These are phyloP conservation scores for Prunella strophiata DNA, from an alignment of 2,797 vertebrate genomes.

Conservation along the genomic window DNA sequence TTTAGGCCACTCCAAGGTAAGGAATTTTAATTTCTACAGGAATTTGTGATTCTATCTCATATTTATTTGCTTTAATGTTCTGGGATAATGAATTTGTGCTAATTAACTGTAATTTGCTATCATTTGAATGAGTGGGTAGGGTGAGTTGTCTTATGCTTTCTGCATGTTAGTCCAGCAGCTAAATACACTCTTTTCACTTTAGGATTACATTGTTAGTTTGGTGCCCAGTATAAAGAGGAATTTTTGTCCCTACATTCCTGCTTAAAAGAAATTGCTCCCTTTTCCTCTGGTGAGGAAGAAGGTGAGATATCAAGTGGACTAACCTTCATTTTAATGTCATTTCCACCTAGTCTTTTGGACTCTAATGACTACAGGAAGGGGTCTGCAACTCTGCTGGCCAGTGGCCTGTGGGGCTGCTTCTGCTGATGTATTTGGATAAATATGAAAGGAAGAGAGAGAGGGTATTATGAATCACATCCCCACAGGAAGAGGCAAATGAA, in stretches of 20 bases:
- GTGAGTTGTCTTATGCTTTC: not conserved
- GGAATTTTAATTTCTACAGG: not conserved
- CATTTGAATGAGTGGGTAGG: not conserved
- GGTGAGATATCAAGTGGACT: not conserved
- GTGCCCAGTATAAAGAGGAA: not conserved
- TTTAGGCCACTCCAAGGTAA: not conserved
- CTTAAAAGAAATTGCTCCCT: not conserved
- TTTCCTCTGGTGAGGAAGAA: not conserved
- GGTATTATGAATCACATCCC: not conserved
- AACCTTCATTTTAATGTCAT: not conserved
- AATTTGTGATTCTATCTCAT: not conserved
- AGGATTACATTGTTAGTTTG: not conserved
- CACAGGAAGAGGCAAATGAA: constrained; percentile 34
- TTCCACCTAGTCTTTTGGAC: not conserved
- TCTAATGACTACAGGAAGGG: not conserved
- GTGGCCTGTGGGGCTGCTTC: not conserved
- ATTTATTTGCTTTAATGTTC: not conserved
- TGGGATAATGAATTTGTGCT: not conserved
- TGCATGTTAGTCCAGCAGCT: not conserved
- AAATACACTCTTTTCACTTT: not conserved
- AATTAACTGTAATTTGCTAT: not conserved
- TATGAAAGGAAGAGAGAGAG: constrained; percentile 1
- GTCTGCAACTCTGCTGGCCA: not conserved
- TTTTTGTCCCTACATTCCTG: not conserved
- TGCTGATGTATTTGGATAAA: not conserved